These are phyloP conservation scores for Trichogramma evanescens DNA, from an alignment of 2,888 invertebrate genomes.

Conservation along the genomic window DNA sequence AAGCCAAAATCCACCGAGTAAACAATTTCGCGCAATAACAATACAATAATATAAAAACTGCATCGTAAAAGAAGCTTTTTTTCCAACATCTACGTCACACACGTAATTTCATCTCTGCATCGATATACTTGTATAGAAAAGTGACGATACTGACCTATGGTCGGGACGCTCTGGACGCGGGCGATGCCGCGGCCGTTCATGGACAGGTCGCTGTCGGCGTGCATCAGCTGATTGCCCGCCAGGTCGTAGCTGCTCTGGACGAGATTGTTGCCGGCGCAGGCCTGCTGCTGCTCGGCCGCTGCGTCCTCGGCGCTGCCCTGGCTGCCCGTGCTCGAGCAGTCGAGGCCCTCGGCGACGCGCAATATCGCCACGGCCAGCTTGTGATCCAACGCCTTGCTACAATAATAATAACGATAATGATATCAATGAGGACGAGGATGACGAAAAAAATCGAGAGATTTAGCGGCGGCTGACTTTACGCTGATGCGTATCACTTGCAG, in stretches of 20 bases:
- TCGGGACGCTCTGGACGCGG: slow-evolving; percentile 43
- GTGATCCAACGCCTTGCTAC: slow-evolving; percentile 85
- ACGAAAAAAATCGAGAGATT: too few relatives aligned
- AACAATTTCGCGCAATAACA: too few relatives aligned
- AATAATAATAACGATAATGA: slow-evolving; percentile 7
- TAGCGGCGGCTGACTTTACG: too few relatives aligned
- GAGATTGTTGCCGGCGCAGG: slow-evolving; percentile 24
- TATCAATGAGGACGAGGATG: too few relatives aligned
- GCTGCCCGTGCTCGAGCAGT: slow-evolving; percentile 56
- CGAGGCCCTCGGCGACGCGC: slow-evolving; percentile 77
- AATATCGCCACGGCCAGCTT: slow-evolving; percentile 86
- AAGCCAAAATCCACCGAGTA: too few relatives aligned
- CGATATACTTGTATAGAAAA: too few relatives aligned
- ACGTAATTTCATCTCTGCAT: too few relatives aligned
- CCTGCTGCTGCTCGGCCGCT: slow-evolving; percentile 40
- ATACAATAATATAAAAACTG: background rate
- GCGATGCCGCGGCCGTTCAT: slow-evolving; percentile 41
- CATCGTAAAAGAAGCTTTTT: background rate
- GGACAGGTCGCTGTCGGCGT: slow-evolving; percentile 45
- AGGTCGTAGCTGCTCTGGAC: slow-evolving; percentile 43
- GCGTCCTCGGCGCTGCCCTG: slow-evolving; percentile 41
- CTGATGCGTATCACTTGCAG: too few relatives aligned
- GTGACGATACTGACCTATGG: slow-evolving; percentile 26
- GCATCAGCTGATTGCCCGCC: slow-evolving; percentile 43
- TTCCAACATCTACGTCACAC: background rate